Percentiles rank a stretch among this genome's conserved stretches.
These are phyloP conservation scores for Zosterops pallidus DNA, from an alignment of 2,113 vertebrate species.

Conservation along the genomic window DNA sequence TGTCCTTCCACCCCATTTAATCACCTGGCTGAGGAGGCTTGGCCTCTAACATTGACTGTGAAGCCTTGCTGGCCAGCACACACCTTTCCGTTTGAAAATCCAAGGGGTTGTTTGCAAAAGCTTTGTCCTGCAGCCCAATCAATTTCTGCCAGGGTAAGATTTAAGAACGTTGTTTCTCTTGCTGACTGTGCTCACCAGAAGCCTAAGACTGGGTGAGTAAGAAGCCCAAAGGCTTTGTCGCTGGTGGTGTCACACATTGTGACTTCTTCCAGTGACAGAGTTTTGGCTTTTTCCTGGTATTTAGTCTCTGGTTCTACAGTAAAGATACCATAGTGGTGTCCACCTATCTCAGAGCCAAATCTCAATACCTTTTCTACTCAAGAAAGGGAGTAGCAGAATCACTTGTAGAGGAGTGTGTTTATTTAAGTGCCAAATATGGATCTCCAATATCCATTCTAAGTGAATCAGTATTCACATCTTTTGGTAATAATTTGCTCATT, in stretches of 20 bases:
- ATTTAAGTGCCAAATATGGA: not conserved
- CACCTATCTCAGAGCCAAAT: not conserved
- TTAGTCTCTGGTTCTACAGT: not conserved
- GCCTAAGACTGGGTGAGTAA: not conserved
- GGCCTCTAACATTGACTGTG: not conserved
- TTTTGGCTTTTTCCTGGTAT: not conserved
- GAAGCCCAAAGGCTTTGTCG: not conserved
- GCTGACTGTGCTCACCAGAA: not conserved
- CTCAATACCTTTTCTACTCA: not conserved
- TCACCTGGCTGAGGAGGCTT: not conserved
- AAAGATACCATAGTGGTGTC: not conserved
- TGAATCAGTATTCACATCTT: not conserved
- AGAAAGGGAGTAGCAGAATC: not conserved
- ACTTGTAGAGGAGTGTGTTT: not conserved
- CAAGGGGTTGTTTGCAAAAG: not conserved
- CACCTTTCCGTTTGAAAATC: not conserved
- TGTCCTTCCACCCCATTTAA: not conserved
- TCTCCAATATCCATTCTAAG: not conserved
- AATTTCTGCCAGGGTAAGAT: not conserved
- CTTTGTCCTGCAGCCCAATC: not conserved
- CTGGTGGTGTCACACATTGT: rapidly evolving
- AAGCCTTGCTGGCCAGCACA: not conserved
- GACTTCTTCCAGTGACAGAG: not conserved
- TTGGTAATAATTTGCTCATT: not conserved
- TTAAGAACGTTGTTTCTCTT: not conserved